Base-by-base conservation (phyloP, 2,888 invertebrate genomes). In the Drosophila subsilvestris region DNA sequence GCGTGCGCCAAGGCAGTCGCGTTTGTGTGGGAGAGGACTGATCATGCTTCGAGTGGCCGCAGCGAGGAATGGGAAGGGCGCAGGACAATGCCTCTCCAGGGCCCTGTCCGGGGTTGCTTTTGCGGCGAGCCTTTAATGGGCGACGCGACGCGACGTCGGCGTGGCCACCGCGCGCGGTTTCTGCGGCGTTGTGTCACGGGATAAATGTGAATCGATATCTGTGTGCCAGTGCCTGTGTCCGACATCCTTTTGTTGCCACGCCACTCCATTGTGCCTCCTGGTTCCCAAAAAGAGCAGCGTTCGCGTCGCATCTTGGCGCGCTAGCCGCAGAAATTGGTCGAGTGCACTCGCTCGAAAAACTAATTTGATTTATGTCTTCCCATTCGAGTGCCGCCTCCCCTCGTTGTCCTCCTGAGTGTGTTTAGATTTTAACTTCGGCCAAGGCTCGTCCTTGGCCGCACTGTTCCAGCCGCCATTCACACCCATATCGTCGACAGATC, bases 341-440 rank as follows among this genome's bases (percentile, higher is more conserved):
- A 85, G 88, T 89, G 89, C 84, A 87, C 79, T 88, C 86, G 78
- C 76, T 77, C 74, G 88, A 86, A 86, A 85, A 89, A 90, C 80
- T 88, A 80, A 89, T 90, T 90, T 90, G 89, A 90, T 89, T 89
- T 89, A 89, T 89, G 89, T 79, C 75, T 78, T 77, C 78, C 74
- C 75, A 83, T 78, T 80, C 76, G 76, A 76, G 86, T 80, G 76
- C 69, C 78, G 74, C 72, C 78, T 57, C 47, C 67, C 47, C 51
- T 25, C 20, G 29, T 22, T 29, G 29, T 12, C 18, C 18, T 14
- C 42, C 37, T 18, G 48, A 20, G 20, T 37, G 25, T 55, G 29
- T 37, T 6, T 37, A 12, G 37, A 27, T 45, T 45, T 45, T 29
- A 44, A 14, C 37, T 76, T 76, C 74, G 74, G 70, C 42, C 58